A percentile compares a stretch with the other conserved stretches of the same genome.
Conservation (phyloP, 2,113 vertebrate genomes). For the Physeter macrocephalus region DNA sequence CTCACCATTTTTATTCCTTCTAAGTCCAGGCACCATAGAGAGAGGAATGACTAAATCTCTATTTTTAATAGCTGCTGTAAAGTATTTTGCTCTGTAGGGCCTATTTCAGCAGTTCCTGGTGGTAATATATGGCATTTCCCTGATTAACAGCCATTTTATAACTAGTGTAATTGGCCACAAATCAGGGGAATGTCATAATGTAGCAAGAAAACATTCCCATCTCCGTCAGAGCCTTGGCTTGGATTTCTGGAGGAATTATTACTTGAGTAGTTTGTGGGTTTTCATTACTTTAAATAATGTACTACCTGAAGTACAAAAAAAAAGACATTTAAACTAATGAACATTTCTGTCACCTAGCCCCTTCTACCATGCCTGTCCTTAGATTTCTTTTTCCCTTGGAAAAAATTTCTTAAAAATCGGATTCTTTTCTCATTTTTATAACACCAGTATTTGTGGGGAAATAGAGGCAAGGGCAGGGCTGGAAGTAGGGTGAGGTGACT, state of each 20-base stretch:
- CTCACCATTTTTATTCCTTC: constrained; percentile 62
- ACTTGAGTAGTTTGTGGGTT: constrained; percentile 69
- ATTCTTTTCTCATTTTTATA: not conserved
- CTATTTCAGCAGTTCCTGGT: constrained; percentile 78
- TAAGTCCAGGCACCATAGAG: constrained; percentile 55
- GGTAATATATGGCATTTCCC: constrained; percentile 73
- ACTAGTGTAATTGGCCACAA: constrained; percentile 81
- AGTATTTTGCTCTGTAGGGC: constrained; percentile 79
- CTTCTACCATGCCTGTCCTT: constrained; percentile 37
- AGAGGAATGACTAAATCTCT: constrained; percentile 77
- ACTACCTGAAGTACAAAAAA: constrained; percentile 72
- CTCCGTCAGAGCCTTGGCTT: constrained; percentile 61
- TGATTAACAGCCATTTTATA: constrained; percentile 82
- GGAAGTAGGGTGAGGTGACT: not conserved
- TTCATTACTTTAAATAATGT: constrained; percentile 80
- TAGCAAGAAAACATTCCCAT: constrained; percentile 77
- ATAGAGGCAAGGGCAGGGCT: not conserved
- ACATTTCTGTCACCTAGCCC: constrained; percentile 59
- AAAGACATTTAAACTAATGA: constrained; percentile 71
- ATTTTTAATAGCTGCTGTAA: constrained; percentile 80
- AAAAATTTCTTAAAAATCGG: not conserved
- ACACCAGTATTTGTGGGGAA: not conserved
- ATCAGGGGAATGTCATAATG: constrained; percentile 76
- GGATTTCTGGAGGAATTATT: constrained; percentile 69
- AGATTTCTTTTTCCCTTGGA: not conserved